Base-by-base conservation (phyloP, 2,888 invertebrate species). In the Glyphotaelius pellucidus region DNA sequence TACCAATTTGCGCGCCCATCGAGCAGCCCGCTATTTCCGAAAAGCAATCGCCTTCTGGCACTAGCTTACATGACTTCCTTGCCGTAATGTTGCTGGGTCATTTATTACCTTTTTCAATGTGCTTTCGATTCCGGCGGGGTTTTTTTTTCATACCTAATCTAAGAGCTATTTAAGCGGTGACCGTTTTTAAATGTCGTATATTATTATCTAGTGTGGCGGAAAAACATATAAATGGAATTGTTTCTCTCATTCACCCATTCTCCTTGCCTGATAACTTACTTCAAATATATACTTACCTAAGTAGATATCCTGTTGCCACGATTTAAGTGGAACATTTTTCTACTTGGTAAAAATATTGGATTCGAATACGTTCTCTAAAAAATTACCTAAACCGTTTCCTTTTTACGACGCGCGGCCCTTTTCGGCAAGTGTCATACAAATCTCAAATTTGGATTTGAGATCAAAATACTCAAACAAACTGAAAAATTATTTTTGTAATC, bases 1-100 rank as follows among this genome's bases (percentile, higher is more conserved):
- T 85, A 90, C 84, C 91, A 89, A 92, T 91, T 92, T 80, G 83
- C 67, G n/a, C 80, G 88, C 90, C 90, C 81, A 89, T 89, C 80
- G 91, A 80, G 30, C 47, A 47, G 47, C 32, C 85, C 86, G 91
- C 85, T 83, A 83, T 92, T 91, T 86, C 67, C 84, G 81, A 91
- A 90, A 90, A 89, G 87, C 81, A 90, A 91, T 92, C 92, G 90
- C 80, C 83, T 47, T 81, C 87, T 42, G 32, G 52, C 19, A 35
- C n/a, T 79, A 90, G 81, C 79, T 80, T 86, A 31, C 52, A 87
- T 89, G 35, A 32, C 88, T 87, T 87, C 88, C 90, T 81, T 32
- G 31, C 88, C 81, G 38, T 52, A 79, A 91, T 81, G 83, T 38
- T 31, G 42, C 81, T 79, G 31, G 89, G 42, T 84, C 92, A 92